Conservation (phyloP, 2,888 invertebrate genomes). For the Catocala sponsa region DNA sequence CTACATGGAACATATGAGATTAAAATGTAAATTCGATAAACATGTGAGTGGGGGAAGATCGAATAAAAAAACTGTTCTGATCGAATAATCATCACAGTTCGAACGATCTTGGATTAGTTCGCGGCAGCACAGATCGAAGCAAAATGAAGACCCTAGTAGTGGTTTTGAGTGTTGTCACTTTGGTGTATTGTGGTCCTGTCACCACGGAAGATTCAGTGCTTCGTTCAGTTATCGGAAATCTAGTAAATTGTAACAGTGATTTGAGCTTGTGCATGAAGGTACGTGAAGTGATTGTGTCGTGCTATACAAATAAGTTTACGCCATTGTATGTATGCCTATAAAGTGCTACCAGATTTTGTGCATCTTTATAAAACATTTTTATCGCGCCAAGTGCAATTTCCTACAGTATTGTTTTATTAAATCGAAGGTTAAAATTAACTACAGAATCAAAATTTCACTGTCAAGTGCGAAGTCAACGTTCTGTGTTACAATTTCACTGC, state of each 20-base stretch:
- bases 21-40: constrained; percentile 79
- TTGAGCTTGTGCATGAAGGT: constrained; percentile 81
- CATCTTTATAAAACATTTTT: neutral
- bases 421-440: too few relatives aligned
- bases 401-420: too few relatives aligned
- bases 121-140: constrained; percentile 42
- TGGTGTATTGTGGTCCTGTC: constrained; percentile 70
- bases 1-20: constrained; percentile 70
- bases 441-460: too few relatives aligned
- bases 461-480: too few relatives aligned
- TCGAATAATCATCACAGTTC: constrained; percentile 78
- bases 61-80: constrained; percentile 84
- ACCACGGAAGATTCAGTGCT: constrained; percentile 73
- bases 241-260: constrained; percentile 82
- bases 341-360: neutral
- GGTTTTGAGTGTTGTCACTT: constrained; percentile 69
- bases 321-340: too few relatives aligned
- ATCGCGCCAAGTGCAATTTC: neutral
- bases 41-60: constrained; percentile 76
- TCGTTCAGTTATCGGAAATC: constrained; percentile 67
- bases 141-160: constrained; percentile 77
- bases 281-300: constrained; percentile 57
- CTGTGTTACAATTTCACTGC: too few relatives aligned
- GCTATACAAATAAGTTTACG: constrained; percentile 8
- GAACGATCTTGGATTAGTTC: constrained; percentile 71